Percentiles rank a stretch among this genome's conserved stretches.
phyloP scores from a whole-genome alignment of 2,888 invertebrate species.

The Strigamia maritima region DNA sequence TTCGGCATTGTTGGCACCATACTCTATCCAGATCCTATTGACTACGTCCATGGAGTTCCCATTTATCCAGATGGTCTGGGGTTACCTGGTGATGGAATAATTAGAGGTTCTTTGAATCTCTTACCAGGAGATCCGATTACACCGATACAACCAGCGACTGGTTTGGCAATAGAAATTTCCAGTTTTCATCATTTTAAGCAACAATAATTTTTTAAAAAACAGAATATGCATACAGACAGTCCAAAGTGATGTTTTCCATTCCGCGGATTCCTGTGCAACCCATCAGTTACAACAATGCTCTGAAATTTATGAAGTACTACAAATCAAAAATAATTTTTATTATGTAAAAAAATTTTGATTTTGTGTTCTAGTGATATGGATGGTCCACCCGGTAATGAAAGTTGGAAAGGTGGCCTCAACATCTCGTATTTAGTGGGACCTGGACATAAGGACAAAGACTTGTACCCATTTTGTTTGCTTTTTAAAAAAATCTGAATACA shows the following conservation, averaged over 20 bases:
- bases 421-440: conserved; percentile 53
- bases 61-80: conserved; percentile 40
- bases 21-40: conserved; percentile 41
- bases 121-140: conserved; percentile 41
- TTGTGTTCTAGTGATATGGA: conserved; percentile 40
- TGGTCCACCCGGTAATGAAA: conserved; percentile 49
- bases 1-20: conserved; percentile 38
- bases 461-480: background rate
- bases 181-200: background rate
- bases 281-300: conserved; percentile 53
- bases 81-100: conserved; percentile 39
- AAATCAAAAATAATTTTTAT: too few relatives aligned
- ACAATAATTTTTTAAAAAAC: conserved; percentile 19
- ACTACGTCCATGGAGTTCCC: conserved; percentile 38
- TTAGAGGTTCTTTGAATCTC: conserved; percentile 40
- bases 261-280: conserved; percentile 54
- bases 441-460: conserved; percentile 42
- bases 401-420: conserved; percentile 54
- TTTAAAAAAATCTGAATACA: background rate
- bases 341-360: background rate
- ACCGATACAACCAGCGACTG: conserved; percentile 38
- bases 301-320: conserved; percentile 46
- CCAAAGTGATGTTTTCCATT: conserved; percentile 45
- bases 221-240: conserved; percentile 47
- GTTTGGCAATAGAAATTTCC: too few relatives aligned